Percentiles rank a stretch among this genome's conserved stretches.
Evolutionary conservation across 1,140 invertebrate species (phyloP).

Genomic region (Meteorus sp.): DNA sequence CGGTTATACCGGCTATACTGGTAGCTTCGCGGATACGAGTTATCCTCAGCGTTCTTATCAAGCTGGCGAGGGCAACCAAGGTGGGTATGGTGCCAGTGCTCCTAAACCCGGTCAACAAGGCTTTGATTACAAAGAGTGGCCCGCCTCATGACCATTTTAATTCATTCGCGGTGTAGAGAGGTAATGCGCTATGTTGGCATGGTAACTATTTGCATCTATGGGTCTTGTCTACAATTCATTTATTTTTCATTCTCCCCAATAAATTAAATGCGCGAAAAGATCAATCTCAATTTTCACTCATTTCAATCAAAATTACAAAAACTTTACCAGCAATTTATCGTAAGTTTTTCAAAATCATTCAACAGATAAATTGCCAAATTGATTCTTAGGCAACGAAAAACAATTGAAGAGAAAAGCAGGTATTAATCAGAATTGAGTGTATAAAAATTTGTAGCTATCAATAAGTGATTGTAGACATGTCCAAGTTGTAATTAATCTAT

Average conservation of each 20-base stretch:
- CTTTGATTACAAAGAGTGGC: conserved; percentile 67
- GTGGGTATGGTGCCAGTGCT: conserved; percentile 62
- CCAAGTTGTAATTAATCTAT: too few species aligned
- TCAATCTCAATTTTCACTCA: too few species aligned
- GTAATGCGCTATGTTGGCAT: conserved; percentile 52
- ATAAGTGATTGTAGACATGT: too few species aligned
- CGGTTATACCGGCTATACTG: conserved; percentile 58
- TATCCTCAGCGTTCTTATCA: conserved; percentile 60
- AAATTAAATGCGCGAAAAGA: neutral
- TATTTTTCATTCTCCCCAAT: too few species aligned
- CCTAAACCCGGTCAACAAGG: conserved; percentile 62
- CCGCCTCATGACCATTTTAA: conserved; percentile 64
- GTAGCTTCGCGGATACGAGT: conserved; percentile 58
- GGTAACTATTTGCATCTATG: conserved; percentile 54
- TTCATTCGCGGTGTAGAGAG: conserved; percentile 49
- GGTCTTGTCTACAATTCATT: conserved; percentile 35
- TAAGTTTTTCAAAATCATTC: too few species aligned
- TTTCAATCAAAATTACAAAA: too few species aligned
- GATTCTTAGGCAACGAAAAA: too few species aligned
- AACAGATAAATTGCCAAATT: too few species aligned
- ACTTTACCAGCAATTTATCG: too few species aligned
- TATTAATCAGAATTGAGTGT: too few species aligned
- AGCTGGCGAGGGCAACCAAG: conserved; percentile 60
- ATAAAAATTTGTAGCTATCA: too few species aligned
- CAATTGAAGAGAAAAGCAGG: too few species aligned